A percentile compares a stretch with the other conserved stretches of the same genome.
phyloP scores from a whole-genome alignment of 92 coral and sea anemone species.

The Micromussa lordhowensis region DNA sequence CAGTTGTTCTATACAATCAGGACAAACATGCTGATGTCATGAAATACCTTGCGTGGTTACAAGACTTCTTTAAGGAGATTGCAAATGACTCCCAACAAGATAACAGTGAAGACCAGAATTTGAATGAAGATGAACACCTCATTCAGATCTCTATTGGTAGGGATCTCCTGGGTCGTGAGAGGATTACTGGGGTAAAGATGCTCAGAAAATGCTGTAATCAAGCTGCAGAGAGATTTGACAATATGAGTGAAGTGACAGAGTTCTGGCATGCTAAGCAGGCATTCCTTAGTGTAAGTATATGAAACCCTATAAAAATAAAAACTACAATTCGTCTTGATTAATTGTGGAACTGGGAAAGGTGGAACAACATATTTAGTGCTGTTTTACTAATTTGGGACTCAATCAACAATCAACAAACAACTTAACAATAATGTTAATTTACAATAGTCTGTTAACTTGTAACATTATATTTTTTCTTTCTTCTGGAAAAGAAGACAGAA shows the following conservation, averaged over 20 bases:
- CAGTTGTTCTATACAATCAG: slow-evolving; percentile 61
- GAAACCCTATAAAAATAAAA: no score
- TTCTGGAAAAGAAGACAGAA: no score
- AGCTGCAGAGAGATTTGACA: slow-evolving; percentile 39
- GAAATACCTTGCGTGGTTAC: slow-evolving; percentile 57
- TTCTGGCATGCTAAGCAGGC: slow-evolving; percentile 59
- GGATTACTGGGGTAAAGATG: slow-evolving; percentile 59
- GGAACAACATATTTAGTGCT: no score
- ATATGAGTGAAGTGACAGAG: slow-evolving; percentile 49
- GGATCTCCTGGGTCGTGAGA: slow-evolving; percentile 56
- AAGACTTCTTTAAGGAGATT: slow-evolving; percentile 24
- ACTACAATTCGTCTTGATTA: no score
- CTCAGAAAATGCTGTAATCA: slow-evolving; percentile 53
- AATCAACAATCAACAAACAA: no score
- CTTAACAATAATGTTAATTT: no score
- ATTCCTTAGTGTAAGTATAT: slow-evolving; percentile 43
- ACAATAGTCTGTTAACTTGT: no score
- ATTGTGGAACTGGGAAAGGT: no score
- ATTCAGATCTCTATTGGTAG: slow-evolving; percentile 51
- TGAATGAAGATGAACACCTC: slow-evolving; percentile 19
- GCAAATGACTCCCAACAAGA: slow-evolving; percentile 7
- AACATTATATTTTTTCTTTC: no score
- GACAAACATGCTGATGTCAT: slow-evolving; percentile 64
- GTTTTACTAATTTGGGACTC: no score
- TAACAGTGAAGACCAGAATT: background rate